Base-by-base conservation (phyloP, 2,113 vertebrate genomes). In the Lepisosteus osseus region DNA sequence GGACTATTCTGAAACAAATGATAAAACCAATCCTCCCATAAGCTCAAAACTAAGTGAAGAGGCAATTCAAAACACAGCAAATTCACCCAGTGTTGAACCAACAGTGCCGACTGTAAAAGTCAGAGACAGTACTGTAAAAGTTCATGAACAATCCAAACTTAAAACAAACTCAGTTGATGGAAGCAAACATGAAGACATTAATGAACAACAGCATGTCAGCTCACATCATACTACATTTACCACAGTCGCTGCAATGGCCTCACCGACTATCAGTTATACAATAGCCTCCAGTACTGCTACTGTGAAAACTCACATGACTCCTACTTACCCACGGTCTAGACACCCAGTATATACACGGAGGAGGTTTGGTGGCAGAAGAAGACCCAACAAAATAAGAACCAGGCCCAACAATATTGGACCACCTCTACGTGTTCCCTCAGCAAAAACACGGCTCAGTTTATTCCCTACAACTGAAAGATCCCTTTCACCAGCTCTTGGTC, bases 331-430 rank as follows among this genome's bases (percentile, higher is more conserved):
- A 1, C 54, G 77, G 70, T 79, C 86, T 69, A 87, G 86, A 78
- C 85, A 70, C 51, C 81, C 84, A 9, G 87, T 79, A 0, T 80
- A 80, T 72, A 69, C 86, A 14, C 89, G 85, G 45, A 92, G 76
- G 72, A 90, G 84, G 75, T 87, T 88, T 9, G 81, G 86, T 0
- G 88, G 89, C 8, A 91, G 87, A 71, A 91, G 81, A 70, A 91
- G 87, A 9, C 89, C 87, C 42, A 91, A 93, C 75, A 90, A 89
- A 78, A 68, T 86, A 55, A 88, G 88, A 61, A 71, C 73, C 51
- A 91, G 79, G 77, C 77, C 75, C 66, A 90, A 82, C 69, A 80
- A 62, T 6, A 55, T 71, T 42, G 63, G 77, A 73, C 17, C 74
- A 72, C 57, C 75, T 41, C 9, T 45, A 29, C 41, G 59, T 6